Base-by-base conservation (phyloP, 2,888 invertebrate species). In the Noctuana brunneofusca region DNA sequence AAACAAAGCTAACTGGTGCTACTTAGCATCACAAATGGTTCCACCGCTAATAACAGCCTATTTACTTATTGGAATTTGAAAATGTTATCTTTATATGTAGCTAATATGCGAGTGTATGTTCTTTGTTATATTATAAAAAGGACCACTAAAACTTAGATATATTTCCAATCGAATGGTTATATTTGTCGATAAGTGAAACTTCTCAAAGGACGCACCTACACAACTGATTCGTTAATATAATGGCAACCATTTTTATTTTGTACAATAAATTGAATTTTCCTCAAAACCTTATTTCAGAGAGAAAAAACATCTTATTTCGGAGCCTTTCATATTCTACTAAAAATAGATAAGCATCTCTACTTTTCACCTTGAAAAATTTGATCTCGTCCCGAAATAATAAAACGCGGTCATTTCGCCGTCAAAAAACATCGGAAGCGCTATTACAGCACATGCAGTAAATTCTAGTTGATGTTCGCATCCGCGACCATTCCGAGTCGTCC, bases 401-500 rank as follows among this genome's bases (percentile, higher is more conserved):
- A 62, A 38, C 24, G 49, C 27, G 4, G 12, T 12, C 22, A 41
- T 55, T 55, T 55, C 3, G 30, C 50, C 48, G 38, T 14, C 55
- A 48, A 56, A 56, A 52, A 57, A 57, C 27, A 30, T 30, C 50
- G 11, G 27, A n/a, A 24, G 20, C 38, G 27, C 49, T 27, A 49
- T 62, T 62, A 55, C 62, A 38, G 27, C 16, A 18, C 30, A 22
- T 49, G 38, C 54, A 49, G 62, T 55, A 55, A 62, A 62, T 27
- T 54, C 27, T 11, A 32, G 32, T 55, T 35, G 54, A 49, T 49
- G 27, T 49, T 16, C 62, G 27, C 48, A 35, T 62, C 48, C 41
- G 20, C 43, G 43, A 35, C 53, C 38, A 55, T 64, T 63, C 50
- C 48, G 41, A 67, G 64, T 66, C 67, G n/a, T n/a, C 46, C 18